phyloP scores from a whole-genome alignment of 2,113 vertebrate genomes.

The Aegotheles bennettii region DNA sequence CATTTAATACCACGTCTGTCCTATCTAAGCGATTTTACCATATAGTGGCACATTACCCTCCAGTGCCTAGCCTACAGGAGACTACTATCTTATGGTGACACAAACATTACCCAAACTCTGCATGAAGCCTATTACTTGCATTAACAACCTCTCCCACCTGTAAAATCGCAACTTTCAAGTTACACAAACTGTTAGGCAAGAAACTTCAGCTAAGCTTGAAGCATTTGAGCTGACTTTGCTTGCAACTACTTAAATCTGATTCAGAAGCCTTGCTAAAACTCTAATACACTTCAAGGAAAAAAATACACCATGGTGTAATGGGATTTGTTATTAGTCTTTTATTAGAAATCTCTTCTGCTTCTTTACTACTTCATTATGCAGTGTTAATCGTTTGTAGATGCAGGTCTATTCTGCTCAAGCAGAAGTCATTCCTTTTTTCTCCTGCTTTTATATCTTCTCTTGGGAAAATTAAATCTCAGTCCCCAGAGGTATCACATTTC shows the following conservation, averaged over 20 bases:
- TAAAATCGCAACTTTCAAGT: slow-evolving; percentile 13
- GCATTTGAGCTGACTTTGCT: slow-evolving; percentile 15
- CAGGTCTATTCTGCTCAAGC: slow-evolving; percentile 52
- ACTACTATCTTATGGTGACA: neutral
- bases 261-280: slow-evolving; percentile 28
- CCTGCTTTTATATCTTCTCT: slow-evolving; percentile 56
- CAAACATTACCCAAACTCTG: slow-evolving; percentile 22
- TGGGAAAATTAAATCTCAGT: slow-evolving; percentile 62
- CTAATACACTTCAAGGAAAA: slow-evolving; percentile 41
- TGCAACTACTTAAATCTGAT: slow-evolving; percentile 19
- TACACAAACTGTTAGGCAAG: neutral
- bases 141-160: slow-evolving; percentile 29
- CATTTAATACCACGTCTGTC: neutral
- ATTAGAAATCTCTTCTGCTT: slow-evolving; percentile 67
- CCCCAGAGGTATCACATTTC: slow-evolving; percentile 53
- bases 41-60: neutral
- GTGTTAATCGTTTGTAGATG: slow-evolving; percentile 57
- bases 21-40: neutral
- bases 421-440: slow-evolving; percentile 51
- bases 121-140: neutral
- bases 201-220: slow-evolving; percentile 19
- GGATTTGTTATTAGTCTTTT: slow-evolving; percentile 71
- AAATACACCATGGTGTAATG: slow-evolving; percentile 41
- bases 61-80: neutral
- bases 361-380: slow-evolving; percentile 66